A percentile compares a stretch with the other conserved stretches of the same genome.
Conservation (phyloP, 2,113 vertebrate species). For the Microtus richardsoni region DNA sequence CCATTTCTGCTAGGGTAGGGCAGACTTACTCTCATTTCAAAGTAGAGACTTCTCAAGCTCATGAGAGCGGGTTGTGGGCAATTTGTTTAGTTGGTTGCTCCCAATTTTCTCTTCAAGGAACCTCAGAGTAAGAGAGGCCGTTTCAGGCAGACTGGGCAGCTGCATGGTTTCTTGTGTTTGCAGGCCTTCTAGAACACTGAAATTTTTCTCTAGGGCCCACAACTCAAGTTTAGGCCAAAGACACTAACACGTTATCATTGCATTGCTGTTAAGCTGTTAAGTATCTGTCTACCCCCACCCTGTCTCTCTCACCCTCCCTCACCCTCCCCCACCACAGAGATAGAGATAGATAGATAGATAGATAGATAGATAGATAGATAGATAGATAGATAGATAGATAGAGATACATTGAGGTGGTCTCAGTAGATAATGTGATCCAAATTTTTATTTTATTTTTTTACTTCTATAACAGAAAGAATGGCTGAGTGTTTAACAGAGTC, state of each 20-base stretch:
- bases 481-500: neutral
- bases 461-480: neutral
- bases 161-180: neutral
- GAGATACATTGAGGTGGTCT: neutral
- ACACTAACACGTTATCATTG: neutral
- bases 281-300: neutral
- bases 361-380: no score
- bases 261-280: neutral
- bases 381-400: no score
- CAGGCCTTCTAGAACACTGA: neutral
- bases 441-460: neutral
- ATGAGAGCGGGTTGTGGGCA: neutral
- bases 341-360: no score
- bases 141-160: neutral
- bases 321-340: no score
- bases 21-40: neutral
- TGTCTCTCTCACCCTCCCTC: neutral
- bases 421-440: neutral
- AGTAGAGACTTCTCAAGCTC: neutral
- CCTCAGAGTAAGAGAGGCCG: fast-evolving
- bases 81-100: neutral
- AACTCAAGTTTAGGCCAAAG: neutral
- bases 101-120: neutral
- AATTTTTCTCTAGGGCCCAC: neutral
- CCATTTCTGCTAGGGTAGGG: neutral